Conservation (phyloP, 2,113 vertebrate genomes). For the Cyanocitta stelleri region DNA sequence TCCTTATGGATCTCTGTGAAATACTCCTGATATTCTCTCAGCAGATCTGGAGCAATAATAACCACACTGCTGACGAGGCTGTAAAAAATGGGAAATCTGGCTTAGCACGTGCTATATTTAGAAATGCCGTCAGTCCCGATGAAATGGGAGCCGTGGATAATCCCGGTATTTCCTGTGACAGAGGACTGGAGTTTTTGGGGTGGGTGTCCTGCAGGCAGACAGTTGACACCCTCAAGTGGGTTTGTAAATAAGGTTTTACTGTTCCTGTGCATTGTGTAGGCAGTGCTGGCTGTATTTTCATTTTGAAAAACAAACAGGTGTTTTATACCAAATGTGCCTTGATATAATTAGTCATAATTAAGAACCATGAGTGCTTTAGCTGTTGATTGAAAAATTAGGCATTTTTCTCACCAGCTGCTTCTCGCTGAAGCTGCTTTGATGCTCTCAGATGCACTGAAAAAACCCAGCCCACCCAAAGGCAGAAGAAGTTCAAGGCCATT, state of each 20-base stretch:
- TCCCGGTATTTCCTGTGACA: background rate
- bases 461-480: background rate
- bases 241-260: background rate
- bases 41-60: background rate
- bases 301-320: background rate
- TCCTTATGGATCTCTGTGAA: background rate
- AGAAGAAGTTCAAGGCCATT: background rate
- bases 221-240: background rate
- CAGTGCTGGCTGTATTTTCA: rapidly evolving
- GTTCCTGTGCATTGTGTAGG: background rate
- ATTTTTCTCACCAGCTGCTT: background rate
- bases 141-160: background rate
- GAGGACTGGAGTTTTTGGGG: background rate
- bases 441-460: background rate
- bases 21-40: background rate
- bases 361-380: background rate
- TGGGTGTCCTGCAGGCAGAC: background rate
- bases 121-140: background rate
- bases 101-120: background rate
- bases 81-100: background rate
- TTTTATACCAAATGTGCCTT: background rate
- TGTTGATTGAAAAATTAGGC: background rate
- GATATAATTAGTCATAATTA: background rate
- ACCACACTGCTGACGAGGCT: background rate
- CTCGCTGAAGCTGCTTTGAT: background rate